phyloP scores from a whole-genome alignment of 1,140 invertebrate species.

The Armadillidium nasatum region DNA sequence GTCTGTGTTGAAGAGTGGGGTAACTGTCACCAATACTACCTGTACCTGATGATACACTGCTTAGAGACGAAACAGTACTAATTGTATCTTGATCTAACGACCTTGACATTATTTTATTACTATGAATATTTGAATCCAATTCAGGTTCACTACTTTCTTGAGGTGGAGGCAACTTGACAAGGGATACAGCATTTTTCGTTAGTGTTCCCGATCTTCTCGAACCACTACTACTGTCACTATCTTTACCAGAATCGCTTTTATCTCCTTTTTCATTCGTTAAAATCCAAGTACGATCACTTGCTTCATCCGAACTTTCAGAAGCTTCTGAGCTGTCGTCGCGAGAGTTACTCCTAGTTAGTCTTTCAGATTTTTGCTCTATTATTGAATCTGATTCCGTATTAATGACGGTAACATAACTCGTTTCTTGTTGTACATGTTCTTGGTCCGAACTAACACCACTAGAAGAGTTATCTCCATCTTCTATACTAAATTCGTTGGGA shows the following conservation, averaged over 20 bases:
- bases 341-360: slow-evolving; percentile 30
- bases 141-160: slow-evolving; percentile 61
- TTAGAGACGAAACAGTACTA: slow-evolving; percentile 37
- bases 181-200: slow-evolving; percentile 65
- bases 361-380: slow-evolving; percentile 51
- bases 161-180: slow-evolving; percentile 73
- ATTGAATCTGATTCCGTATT: slow-evolving; percentile 45
- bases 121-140: slow-evolving; percentile 59
- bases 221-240: slow-evolving; percentile 34
- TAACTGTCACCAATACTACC: slow-evolving; percentile 34
- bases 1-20: slow-evolving; percentile 24
- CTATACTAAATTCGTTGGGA: slow-evolving; percentile 65
- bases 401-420: slow-evolving; percentile 48
- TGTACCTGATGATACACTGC: slow-evolving; percentile 38
- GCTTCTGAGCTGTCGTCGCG: slow-evolving; percentile 44
- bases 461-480: slow-evolving; percentile 76
- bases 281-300: slow-evolving; percentile 50
- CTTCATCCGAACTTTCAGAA: slow-evolving; percentile 49
- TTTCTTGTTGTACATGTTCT: slow-evolving; percentile 56
- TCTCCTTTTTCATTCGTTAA: slow-evolving; percentile 46
- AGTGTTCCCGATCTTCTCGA: slow-evolving; percentile 47
- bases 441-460: slow-evolving; percentile 81
- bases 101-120: slow-evolving; percentile 23
- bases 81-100: slow-evolving; percentile 38
- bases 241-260: slow-evolving; percentile 33